A percentile compares a stretch with the other conserved stretches of the same genome.
phyloP scores from a whole-genome alignment of 2,113 vertebrate species.

The Thamnophis sirtalis region DNA sequence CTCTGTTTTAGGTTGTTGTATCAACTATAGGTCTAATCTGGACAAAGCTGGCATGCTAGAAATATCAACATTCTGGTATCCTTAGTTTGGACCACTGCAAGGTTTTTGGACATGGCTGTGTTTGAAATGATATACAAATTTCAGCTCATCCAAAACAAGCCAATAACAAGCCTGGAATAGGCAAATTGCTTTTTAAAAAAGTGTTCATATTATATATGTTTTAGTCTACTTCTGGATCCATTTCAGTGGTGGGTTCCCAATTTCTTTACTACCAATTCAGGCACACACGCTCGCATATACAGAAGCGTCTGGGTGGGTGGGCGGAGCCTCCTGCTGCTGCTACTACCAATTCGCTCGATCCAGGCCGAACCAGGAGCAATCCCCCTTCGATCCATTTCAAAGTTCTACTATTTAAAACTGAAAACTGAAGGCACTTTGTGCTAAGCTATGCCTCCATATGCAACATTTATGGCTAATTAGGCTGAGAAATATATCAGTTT shows the following conservation, averaged over 20 bases:
- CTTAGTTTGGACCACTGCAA: neutral
- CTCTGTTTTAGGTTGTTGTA: neutral
- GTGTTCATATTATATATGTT: neutral
- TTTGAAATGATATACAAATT: neutral
- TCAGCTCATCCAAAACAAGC: neutral
- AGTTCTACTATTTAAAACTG: neutral
- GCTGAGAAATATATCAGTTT: neutral
- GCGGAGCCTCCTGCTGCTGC: no score
- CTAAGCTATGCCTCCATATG: neutral
- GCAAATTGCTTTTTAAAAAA: neutral
- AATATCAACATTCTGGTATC: neutral
- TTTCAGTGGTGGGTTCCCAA: neutral
- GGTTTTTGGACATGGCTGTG: neutral
- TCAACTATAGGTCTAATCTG: neutral
- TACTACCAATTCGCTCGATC: no score
- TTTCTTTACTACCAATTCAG: no score
- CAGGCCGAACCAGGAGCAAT: no score
- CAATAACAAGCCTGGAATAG: neutral
- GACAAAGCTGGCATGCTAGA: neutral
- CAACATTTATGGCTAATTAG: neutral
- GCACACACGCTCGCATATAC: no score
- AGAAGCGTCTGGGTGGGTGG: no score
- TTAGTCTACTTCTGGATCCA: neutral
- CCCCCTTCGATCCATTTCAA: neutral
- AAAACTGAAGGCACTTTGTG: neutral